Evolutionary conservation across 64 coral and sea anemone species (phyloP).

Genomic region (Actinia equina): DNA sequence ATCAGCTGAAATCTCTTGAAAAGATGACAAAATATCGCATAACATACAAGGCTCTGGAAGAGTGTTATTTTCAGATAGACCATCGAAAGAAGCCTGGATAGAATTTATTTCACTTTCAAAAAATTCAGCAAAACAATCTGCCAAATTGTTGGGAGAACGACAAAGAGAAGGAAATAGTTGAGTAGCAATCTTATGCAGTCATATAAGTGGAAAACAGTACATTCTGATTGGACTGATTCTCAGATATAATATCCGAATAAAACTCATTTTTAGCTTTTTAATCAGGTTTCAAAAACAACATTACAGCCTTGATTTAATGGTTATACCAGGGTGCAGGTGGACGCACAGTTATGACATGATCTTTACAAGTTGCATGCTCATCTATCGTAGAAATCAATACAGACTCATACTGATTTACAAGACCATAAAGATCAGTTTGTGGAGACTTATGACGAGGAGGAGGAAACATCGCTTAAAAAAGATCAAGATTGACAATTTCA

Average conservation of each 20-base stretch:
- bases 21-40: background rate
- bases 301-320: conserved; percentile 5
- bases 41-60: background rate
- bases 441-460: too few species aligned
- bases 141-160: background rate
- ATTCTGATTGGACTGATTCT: conserved; percentile 7
- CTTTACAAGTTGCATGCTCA: background rate
- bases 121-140: conserved; percentile 10
- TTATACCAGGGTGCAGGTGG: background rate
- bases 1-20: background rate
- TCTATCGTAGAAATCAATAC: background rate
- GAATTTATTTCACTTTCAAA: background rate
- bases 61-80: background rate
- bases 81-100: background rate
- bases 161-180: background rate
- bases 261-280: background rate
- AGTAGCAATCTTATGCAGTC: background rate
- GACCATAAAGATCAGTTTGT: background rate
- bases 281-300: conserved; percentile 2
- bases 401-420: background rate
- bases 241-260: conserved; percentile 13
- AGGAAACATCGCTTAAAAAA: too few species aligned
- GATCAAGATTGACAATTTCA: background rate
- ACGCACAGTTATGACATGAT: background rate
- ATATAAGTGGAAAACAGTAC: background rate